Conservation (phyloP, 2,113 vertebrate genomes). For the Semnornis frantzii region DNA sequence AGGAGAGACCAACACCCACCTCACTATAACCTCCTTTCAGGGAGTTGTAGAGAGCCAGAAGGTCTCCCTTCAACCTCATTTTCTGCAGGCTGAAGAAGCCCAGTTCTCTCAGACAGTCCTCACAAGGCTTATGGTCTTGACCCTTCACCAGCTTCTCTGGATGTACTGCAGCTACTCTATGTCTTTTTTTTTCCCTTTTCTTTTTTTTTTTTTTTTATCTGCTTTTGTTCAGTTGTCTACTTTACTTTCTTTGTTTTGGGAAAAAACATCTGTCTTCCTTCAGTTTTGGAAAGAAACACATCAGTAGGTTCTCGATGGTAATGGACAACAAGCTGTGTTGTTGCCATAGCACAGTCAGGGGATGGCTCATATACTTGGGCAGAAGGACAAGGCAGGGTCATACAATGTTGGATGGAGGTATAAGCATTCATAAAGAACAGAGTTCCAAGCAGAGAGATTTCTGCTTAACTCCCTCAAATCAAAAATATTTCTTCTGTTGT, state of each 20-base stretch:
- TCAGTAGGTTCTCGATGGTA: not conserved
- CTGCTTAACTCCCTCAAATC: not conserved
- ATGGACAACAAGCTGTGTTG: accelerated
- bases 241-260: not conserved
- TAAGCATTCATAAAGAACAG: not conserved
- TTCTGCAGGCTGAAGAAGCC: no score
- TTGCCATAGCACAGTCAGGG: not conserved
- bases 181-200: no score
- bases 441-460: not conserved
- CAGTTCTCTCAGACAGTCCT: no score
- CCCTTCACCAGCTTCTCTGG: no score
- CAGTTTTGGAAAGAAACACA: not conserved
- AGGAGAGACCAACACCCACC: no score
- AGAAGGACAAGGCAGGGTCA: not conserved
- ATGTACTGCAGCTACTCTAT: no score
- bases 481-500: not conserved
- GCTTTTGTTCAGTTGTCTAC: not conserved
- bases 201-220: not conserved
- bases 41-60: no score
- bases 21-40: no score
- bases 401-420: not conserved
- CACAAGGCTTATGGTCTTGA: no score
- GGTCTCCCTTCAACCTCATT: no score
- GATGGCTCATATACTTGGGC: not conserved
- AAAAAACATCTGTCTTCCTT: not conserved